Evolutionary conservation across 2,797 vertebrate genomes (phyloP), one percentile per base, ranked within the genome.

Genomic region (Chelonia mydas): DNA sequence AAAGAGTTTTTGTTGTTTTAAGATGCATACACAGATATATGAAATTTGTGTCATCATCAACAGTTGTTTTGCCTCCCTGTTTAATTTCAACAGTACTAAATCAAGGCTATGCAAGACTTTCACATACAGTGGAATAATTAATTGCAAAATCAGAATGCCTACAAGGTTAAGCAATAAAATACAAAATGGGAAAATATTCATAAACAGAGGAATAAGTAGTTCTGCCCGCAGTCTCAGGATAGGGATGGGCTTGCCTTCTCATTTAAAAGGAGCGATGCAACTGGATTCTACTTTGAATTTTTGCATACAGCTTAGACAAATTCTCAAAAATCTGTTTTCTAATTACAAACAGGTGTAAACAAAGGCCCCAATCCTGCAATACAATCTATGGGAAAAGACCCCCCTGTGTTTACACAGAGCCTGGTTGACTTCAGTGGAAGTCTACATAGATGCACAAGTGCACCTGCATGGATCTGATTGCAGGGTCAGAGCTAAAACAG

Each of bases 11-110:
- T 91, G 91, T 95, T 93, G 78, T 87, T 96, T 93, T 86, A 95
- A 97, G 97, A 95, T 61, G 91, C 6, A 2, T 37, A 78, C 76
- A 68, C 77, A 81, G 95, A 97, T 95, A 96, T 84, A 94, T 94
- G 92, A 96, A 97, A 97, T 49, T 79, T 84, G 90, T 88, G 74
- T 96, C 95, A 98, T 97, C 94, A 97, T 85, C 83, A 94, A 92
- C 83, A 92, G 93, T 97, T 87, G 76, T 92, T 97, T 91, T 95
- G 90, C 92, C 87, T 93, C 81, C 74, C 93, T 47, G 11, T 93
- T 97, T 92, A 95, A 96, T 96, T 96, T 90, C 95, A 94, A 94
- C 33, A 72, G 95, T 93, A 94, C 77, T 87, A 97, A 96, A 95
- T 96, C 96, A 93, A 95, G 96, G 95, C 88, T 10, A 19, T 0